Evolutionary conservation across 1,140 invertebrate species (phyloP).

Genomic region (Aphidius gifuensis): DNA sequence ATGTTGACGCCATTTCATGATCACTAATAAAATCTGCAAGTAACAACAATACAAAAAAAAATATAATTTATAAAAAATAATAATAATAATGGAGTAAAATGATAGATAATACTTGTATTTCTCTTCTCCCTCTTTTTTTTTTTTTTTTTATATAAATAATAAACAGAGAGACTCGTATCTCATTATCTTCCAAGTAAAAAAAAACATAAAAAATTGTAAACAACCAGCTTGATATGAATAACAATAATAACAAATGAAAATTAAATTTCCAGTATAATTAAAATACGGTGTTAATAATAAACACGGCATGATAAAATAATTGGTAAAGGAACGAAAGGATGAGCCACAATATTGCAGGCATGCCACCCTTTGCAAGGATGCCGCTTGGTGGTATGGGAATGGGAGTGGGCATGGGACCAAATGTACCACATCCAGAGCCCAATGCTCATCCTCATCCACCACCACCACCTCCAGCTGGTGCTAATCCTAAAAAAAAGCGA

Average conservation of each 20-base stretch:
- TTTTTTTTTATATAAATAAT: too few species aligned
- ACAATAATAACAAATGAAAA: neutral
- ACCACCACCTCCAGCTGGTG: constrained; percentile 53
- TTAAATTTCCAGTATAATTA: constrained; percentile 31
- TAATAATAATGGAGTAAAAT: too few species aligned
- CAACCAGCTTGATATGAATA: too few species aligned
- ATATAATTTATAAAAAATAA: too few species aligned
- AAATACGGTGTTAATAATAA: constrained; percentile 24
- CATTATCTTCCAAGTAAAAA: too few species aligned
- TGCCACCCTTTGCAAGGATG: constrained; percentile 56
- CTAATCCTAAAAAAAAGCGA: constrained; percentile 64
- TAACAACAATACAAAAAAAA: too few species aligned
- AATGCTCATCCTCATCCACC: constrained; percentile 53
- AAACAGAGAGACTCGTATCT: too few species aligned
- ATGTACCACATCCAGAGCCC: constrained; percentile 56
- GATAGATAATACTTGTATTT: too few species aligned
- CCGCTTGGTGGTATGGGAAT: constrained; percentile 56
- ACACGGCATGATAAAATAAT: constrained; percentile 51
- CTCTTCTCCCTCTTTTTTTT: too few species aligned
- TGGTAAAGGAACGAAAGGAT: constrained; percentile 42
- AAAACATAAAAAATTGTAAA: too few species aligned
- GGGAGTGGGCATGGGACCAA: constrained; percentile 50
- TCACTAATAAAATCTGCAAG: neutral
- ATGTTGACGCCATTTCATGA: constrained; percentile 9
- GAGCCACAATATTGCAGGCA: constrained; percentile 57